Base-by-base conservation (phyloP, 1,140 invertebrate genomes). In the Aphaenogaster floridana region DNA sequence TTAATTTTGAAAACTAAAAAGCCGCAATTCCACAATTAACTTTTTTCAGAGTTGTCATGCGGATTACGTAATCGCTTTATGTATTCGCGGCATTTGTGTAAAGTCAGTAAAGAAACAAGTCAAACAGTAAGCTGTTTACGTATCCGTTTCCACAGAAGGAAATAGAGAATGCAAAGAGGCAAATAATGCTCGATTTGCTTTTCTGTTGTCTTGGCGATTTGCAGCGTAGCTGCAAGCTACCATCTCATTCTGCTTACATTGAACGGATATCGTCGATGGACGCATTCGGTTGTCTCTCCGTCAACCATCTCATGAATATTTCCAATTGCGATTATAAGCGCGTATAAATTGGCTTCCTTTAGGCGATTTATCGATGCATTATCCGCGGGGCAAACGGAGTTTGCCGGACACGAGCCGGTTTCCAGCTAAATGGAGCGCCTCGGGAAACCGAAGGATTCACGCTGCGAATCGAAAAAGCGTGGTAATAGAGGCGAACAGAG, bases 401-500 rank as follows among this genome's bases (percentile, higher is more conserved):
- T 66, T 69, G 8, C n/a, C 21, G n/a, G n/a, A 28, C 7, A 28
- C 21, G 4, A 28, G 21, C 7, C 64, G 21, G 8, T 72, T 42
- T 45, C n/a, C 54, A 76, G 28, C 8, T 45, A 39, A 45, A 64
- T 28, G 72, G 36, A 34, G 48, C 13, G 50, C 50, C 34, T 11
- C 45, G 36, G 69, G 42, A 87, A 76, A 68, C 54, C 21, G 74
- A 50, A 57, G 50, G 42, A 28, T 59, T 86, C 83, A 86, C 63
- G 64, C 66, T 79, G 87, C 42, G 86, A 69, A 85, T 86, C 83
- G 45, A 79, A 77, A 72, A 50, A 36, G 39, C 28, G 13, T 74
- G 42, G 48, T 61, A 86, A 86, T 72, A 64, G 57, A 66, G 34
- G 39, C 59, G 66, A 88, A 88, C 74, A 86, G 57, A 50, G 83